Percentiles rank a stretch among this genome's conserved stretches.
These are phyloP conservation scores for Corella eumyota DNA, from an alignment of 23 tunicate genomes.

Conservation along the genomic window DNA sequence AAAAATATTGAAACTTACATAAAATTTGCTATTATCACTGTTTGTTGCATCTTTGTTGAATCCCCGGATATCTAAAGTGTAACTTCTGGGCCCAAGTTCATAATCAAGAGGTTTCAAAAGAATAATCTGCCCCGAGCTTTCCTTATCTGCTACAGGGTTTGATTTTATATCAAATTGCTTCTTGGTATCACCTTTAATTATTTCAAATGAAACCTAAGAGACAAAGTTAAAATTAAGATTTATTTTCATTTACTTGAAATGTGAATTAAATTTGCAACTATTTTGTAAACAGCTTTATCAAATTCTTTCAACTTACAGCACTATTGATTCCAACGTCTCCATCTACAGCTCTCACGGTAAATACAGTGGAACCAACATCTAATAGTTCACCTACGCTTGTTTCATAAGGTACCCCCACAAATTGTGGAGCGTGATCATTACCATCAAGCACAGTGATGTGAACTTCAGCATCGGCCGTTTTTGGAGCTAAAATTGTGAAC, in stretches of 20 bases:
- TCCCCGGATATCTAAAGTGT: slow-evolving; percentile 17
- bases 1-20: neutral
- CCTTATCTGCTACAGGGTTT: slow-evolving; percentile 16
- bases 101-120: slow-evolving; percentile 42
- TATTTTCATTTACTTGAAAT: too few species aligned
- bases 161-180: slow-evolving; percentile 25
- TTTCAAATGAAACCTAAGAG: slow-evolving; percentile 36
- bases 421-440: slow-evolving; percentile 68
- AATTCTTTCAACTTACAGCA: slow-evolving; percentile 11
- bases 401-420: slow-evolving; percentile 1
- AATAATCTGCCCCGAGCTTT: slow-evolving; percentile 30
- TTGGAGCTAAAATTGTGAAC: neutral
- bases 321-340: slow-evolving; percentile 49
- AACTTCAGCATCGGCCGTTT: too few species aligned
- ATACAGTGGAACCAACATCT: slow-evolving; percentile 1
- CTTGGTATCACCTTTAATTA: slow-evolving; percentile 29
- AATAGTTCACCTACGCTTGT: slow-evolving; percentile 33
- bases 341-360: slow-evolving; percentile 32
- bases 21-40: neutral
- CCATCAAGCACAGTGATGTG: slow-evolving; percentile 46
- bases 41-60: slow-evolving; percentile 49
- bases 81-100: slow-evolving; percentile 27
- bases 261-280: neutral
- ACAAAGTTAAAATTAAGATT: neutral
- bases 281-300: neutral